Percentiles rank a stretch among this genome's conserved stretches.
These are phyloP conservation scores for Chelidonichthys spinosus DNA, from an alignment of 2,797 vertebrate genomes.

Conservation along the genomic window DNA sequence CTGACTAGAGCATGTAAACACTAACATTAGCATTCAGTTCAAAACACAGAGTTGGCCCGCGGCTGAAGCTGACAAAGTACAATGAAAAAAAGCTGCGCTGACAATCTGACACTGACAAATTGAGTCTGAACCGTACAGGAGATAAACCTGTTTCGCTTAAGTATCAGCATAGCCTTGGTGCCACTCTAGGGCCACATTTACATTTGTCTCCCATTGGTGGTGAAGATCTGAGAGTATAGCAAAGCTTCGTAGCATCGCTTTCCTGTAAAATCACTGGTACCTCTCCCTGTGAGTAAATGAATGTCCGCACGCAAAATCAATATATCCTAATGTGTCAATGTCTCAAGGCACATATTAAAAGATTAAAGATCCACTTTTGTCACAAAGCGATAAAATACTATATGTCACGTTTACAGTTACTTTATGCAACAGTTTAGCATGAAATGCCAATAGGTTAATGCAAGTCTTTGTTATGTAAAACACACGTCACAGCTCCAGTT, in stretches of 20 bases:
- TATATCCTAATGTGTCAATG: not conserved
- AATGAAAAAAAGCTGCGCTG: not conserved
- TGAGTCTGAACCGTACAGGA: not conserved
- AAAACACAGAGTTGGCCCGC: not conserved
- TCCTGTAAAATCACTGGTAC: not conserved
- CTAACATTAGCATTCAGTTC: not conserved
- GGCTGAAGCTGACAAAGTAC: not conserved
- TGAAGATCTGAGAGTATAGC: constrained; percentile 1
- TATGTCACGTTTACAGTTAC: not conserved
- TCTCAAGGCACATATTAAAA: not conserved
- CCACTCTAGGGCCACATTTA: not conserved
- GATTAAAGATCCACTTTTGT: not conserved
- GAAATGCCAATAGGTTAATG: not conserved
- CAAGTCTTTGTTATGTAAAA: not conserved
- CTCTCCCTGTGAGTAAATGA: not conserved
- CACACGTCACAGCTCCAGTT: not conserved
- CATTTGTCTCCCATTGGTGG: not conserved
- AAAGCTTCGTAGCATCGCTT: not conserved
- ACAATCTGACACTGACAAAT: not conserved
- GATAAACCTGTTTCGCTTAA: not conserved
- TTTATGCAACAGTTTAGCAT: not conserved
- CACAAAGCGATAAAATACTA: not conserved
- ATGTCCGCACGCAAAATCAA: not conserved
- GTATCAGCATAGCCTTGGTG: not conserved
- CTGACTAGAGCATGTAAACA: not conserved